These are phyloP conservation scores for Tadarida brasiliensis DNA, from an alignment of 2,797 vertebrate species.

Conservation along the genomic window DNA sequence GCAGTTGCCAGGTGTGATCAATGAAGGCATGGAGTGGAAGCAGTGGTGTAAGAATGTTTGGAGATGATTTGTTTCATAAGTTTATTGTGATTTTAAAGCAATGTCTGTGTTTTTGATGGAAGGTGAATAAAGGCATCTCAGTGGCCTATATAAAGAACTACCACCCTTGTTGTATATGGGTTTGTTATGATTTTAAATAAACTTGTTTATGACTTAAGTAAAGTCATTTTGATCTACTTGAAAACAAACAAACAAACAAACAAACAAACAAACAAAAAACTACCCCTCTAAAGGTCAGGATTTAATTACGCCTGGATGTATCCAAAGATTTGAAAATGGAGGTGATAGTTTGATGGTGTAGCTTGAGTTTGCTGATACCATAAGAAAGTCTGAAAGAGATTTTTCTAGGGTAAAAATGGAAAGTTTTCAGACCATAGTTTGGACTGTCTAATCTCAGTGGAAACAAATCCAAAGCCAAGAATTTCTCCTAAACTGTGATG, in stretches of 20 bases:
- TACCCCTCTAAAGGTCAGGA: background rate
- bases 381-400: background rate
- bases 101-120: background rate
- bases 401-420: slow-evolving; percentile 25
- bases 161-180: background rate
- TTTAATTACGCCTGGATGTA: background rate
- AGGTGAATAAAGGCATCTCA: background rate
- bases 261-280: no score
- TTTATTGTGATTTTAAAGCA: slow-evolving; percentile 7
- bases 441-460: background rate
- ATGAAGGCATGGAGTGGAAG: background rate
- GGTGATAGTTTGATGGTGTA: background rate
- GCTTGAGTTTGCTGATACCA: background rate
- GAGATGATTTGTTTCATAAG: background rate
- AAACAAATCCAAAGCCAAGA: background rate
- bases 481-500: background rate
- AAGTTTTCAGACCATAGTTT: slow-evolving; percentile 12
- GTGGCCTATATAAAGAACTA: background rate
- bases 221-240: no score
- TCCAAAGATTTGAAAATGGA: background rate
- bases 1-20: slow-evolving; percentile 6
- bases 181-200: no score
- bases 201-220: no score
- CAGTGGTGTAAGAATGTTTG: background rate
- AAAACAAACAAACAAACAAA: no score